Base-by-base conservation (phyloP, 2,888 invertebrate species). In the Andrena praecox region DNA sequence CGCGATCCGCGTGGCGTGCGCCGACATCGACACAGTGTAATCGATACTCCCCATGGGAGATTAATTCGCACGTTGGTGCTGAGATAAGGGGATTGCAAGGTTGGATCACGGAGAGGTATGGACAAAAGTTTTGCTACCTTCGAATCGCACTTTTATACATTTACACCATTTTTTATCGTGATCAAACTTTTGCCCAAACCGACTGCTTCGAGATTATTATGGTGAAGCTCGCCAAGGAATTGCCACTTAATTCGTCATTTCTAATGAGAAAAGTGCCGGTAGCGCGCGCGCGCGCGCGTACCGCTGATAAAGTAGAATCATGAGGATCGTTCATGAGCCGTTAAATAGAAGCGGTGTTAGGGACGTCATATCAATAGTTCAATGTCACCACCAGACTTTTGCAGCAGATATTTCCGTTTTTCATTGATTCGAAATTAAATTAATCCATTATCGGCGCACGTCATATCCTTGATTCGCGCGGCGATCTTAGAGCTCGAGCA, bases 61-160 rank as follows among this genome's bases (percentile, higher is more conserved):
- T 31, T 68, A 72, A 75, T 79, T 27, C 42, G 83, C 66, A 80
- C 77, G 42, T 35, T 66, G 73, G 79, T 73, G 82, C 76, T 66
- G 76, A 79, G 60, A 70, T 52, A 24, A 56, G 62, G 69, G 70
- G 62, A 24, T 62, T 74, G 74, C 75, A 76, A 24, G 29, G 42
- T 78, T 75, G 63, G 29, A 77, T 77, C 79, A 60, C 83, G 68
- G 48, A 66, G 54, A 33, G 82, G 84, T 82, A 71, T 87, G 89
- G 89, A 91, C 89, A 90, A 92, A 90, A 91, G 88, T 92, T 91
- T 85, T 69, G 71, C 77, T 76, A 85, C 81, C 82, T 80, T 85
- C 84, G 77, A 84, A 81, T 87, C 73, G 81, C 84, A 90, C 89
- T 93, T 93, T 93, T 93, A 92, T 93, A 93, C 89, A 91, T 93